phyloP scores from a whole-genome alignment of 2,888 invertebrate species.

The Meiosimyza platycephala region DNA sequence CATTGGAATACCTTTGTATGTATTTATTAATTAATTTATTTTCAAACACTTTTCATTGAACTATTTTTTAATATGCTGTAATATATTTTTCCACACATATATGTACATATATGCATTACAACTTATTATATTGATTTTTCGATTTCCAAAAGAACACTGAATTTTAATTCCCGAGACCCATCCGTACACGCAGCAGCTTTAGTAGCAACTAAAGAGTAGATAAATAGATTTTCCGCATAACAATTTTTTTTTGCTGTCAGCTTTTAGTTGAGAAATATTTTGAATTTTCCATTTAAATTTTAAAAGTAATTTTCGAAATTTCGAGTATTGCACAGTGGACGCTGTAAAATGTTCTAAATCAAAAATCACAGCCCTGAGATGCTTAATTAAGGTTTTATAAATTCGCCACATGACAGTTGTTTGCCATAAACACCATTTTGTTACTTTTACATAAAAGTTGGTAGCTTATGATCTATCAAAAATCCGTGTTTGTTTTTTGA shows the following conservation, averaged over 20 bases:
- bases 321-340: constrained; percentile 10
- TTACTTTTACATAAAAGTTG: no score
- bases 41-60: constrained; percentile 19
- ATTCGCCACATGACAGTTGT: no score
- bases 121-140: constrained; percentile 28
- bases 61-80: constrained; percentile 34
- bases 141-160: constrained; percentile 3
- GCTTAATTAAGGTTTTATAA: no score
- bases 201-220: constrained; percentile 56
- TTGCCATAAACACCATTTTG: no score
- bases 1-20: no score
- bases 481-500: no score
- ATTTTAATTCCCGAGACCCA: constrained; percentile 34
- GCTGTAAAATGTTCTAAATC: no score
- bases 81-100: neutral
- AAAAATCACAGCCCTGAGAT: no score
- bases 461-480: no score
- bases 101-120: constrained; percentile 22
- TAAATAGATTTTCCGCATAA: constrained; percentile 30
- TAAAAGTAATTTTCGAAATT: constrained; percentile 17
- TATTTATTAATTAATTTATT: no score
- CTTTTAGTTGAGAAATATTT: constrained; percentile 32
- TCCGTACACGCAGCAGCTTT: constrained; percentile 58
- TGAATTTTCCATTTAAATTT: constrained; percentile 45
- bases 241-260: constrained; percentile 18